Base-by-base conservation (phyloP, 1,140 invertebrate species). In the Odontomachus brunneus region DNA sequence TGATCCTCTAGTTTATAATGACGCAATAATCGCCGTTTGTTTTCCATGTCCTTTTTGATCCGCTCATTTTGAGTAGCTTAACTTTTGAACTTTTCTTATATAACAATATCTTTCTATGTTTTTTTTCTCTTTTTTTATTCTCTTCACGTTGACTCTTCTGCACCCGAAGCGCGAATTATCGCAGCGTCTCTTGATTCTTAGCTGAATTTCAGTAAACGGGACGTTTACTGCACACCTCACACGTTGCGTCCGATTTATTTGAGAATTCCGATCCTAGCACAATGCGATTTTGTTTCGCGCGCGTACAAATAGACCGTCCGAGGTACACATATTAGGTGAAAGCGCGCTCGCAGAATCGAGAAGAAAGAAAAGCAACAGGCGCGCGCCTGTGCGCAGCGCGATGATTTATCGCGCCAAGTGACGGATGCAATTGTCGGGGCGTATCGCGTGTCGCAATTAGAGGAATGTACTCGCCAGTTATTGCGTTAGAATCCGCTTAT, bases 341-440 rank as follows among this genome's bases (percentile, higher is more conserved):
- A 19, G 24, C 12, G 26, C 26, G 26, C 38, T 48, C 48, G 17
- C 48, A 49, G 71, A 73, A 59, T 7, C 11, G 33, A 73, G 60
- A 12, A 14, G 38, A 49, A 48, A 22, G 17, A 29, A 59, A 74
- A 74, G 72, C 72, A 74, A 62, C 53, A 73, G 33, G 22, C 53
- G 17, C 38, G 44, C 22, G 33, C 5, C 38, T 26, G 38, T 44
- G 38, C 38, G 38, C 38, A 7, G 38, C 3, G 38, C 38, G 38
- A 44, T 33, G 19, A 24, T 60, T n/a, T 19, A 62, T 29, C 60
- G 17, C 17, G 17, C n/a, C 60, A 29, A 17, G 15, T 74, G 22
- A 73, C 15, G 57, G 57, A 60, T 48, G 55, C n/a, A 0, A 38
- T 72, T 72, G 14, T 24, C 3, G 19, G 11, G 44, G n/a, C 11